A percentile compares a stretch with the other conserved stretches of the same genome.
phyloP scores from a whole-genome alignment of 2,888 invertebrate genomes.

The Xanthorhoe designata region DNA sequence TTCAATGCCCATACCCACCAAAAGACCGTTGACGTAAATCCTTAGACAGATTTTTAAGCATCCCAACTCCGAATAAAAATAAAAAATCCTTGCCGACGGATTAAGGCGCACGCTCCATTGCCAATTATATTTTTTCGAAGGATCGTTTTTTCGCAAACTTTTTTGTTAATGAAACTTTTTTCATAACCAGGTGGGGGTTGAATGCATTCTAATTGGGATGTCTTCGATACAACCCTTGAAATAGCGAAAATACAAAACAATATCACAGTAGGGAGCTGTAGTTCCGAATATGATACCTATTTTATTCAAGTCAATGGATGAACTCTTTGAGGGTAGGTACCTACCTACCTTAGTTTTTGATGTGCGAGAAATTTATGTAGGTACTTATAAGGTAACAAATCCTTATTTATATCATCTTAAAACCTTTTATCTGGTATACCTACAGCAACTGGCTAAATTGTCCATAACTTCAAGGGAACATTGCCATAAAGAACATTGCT shows the following conservation, averaged over 20 bases:
- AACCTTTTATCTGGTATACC: conserved; percentile 6
- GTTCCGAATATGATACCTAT: conserved; percentile 23
- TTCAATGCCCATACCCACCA: conserved; percentile 53
- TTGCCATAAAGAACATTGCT: conserved; percentile 5
- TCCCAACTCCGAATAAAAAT: conserved; percentile 45
- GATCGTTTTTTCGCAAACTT: conserved; percentile 48
- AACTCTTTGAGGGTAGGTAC: too few species aligned
- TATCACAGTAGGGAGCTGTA: conserved; percentile 53
- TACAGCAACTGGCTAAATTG: not conserved
- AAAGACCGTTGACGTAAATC: conserved; percentile 61
- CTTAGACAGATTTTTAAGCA: conserved; percentile 42
- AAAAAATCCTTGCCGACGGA: conserved; percentile 62
- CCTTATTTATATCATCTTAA: conserved; percentile 12
- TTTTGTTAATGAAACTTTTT: conserved; percentile 46
- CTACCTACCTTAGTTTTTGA: not conserved
- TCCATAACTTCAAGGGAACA: not conserved
- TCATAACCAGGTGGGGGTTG: conserved; percentile 69
- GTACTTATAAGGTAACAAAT: conserved; percentile 9
- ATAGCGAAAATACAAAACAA: conserved; percentile 43
- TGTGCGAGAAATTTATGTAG: not conserved
- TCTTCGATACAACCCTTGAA: conserved; percentile 56
- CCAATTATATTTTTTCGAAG: conserved; percentile 71
- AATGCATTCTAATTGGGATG: conserved; percentile 77
- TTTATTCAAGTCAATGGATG: conserved; percentile 8
- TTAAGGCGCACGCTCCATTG: conserved; percentile 78